These are phyloP conservation scores for Papilio dardanus DNA, from an alignment of 1,140 invertebrate genomes.

Conservation along the genomic window DNA sequence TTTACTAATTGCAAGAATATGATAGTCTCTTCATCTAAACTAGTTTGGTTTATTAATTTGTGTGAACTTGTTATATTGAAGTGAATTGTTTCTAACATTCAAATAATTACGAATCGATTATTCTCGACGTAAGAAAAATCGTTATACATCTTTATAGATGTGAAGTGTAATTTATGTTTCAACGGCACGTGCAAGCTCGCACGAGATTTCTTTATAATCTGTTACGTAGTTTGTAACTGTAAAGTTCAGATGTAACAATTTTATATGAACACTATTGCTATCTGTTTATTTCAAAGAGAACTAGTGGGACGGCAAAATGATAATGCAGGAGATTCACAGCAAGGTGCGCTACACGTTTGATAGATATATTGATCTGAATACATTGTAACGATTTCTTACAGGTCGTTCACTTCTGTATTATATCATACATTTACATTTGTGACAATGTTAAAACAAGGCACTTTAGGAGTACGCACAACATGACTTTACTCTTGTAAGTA, in stretches of 20 bases:
- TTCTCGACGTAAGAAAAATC: not conserved
- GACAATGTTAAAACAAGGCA: not conserved
- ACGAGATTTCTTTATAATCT: slow-evolving; percentile 8
- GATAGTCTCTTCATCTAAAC: not conserved
- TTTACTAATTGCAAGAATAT: not conserved
- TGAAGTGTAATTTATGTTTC: not conserved
- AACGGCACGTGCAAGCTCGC: slow-evolving; percentile 7
- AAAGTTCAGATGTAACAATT: too few relatives aligned
- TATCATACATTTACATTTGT: not conserved
- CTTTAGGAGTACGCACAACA: not conserved
- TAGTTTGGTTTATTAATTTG: not conserved
- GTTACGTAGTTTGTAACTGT: not conserved
- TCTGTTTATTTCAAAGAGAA: not conserved
- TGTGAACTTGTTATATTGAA: not conserved
- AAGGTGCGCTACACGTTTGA: not conserved
- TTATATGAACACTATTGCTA: not conserved
- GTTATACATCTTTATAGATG: not conserved
- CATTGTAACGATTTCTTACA: slow-evolving; percentile 9
- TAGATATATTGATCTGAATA: not conserved
- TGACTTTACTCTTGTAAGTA: not conserved
- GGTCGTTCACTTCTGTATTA: not conserved
- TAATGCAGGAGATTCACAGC: not conserved
- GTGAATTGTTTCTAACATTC: not conserved
- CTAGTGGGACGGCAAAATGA: not conserved
- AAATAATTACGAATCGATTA: slow-evolving; percentile 3